Base-by-base conservation (phyloP, 2,888 invertebrate species). In the Himalopsyche kuldschensis region DNA sequence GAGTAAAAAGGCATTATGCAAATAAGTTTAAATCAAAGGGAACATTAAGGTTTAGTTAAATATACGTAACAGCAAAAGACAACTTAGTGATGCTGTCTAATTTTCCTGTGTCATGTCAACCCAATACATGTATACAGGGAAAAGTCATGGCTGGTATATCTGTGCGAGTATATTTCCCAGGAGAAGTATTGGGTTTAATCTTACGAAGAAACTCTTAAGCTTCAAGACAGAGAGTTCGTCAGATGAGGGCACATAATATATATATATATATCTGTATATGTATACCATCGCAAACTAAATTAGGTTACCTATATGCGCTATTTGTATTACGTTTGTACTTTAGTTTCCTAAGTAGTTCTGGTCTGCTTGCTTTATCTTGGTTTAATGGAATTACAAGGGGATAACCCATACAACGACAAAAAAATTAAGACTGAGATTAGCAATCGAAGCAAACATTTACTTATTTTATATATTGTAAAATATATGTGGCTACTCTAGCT, bases 111-210 rank as follows among this genome's bases (percentile, higher is more conserved):
- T 27, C 30, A 69, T 69, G 69, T 69, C 69, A 69, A 69, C 69
- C 69, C 2, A 27, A 69, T 69, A 69, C 69, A 69, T 69, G 27
- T 69, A 69, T 15, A 27, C 69, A 27, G 27, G 27, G 69, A 27
- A 11, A 69, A 24, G 69, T 69, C 69, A 69, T 27, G 20, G 11
- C 69, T 69, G 27, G 24, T 69, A 27, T 69, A 69, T 69, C 69
- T 69, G 27, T 69, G 69, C 69, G 30, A 69, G 69, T 69, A 27
- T 69, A 69, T 69, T 69, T 69, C 69, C 69, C 69, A 69, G 27
- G 69, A 69, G 69, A 69, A 69, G 69, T 69, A 69, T 69, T 69
- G 69, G 69, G 69, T 69, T 69, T 69, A 69, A 69, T 69, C 69
- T 69, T 30, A 69, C 69, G 69, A 69, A 69, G 69, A 69, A 69